phyloP scores from a whole-genome alignment of 2,113 vertebrate species.

The Gasterosteus aculeatus region DNA sequence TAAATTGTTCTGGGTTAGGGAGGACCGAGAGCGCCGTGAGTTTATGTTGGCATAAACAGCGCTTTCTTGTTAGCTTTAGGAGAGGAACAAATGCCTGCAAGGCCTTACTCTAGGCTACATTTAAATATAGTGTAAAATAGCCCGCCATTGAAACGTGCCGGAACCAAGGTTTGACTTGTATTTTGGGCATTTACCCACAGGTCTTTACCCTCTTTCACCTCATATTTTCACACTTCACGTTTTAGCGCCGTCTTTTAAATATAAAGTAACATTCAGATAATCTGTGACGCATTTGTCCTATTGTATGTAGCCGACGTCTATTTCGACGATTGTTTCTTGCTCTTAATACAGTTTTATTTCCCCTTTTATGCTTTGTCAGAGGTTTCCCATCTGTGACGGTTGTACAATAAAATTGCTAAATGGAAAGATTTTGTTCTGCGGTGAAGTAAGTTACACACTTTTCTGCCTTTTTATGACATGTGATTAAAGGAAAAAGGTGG shows the following conservation, averaged over 20 bases:
- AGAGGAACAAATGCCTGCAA: conserved; percentile 2
- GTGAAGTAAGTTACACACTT: not conserved
- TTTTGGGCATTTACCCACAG: not conserved
- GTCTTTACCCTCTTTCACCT: not conserved
- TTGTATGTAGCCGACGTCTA: not conserved
- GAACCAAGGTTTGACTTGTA: not conserved
- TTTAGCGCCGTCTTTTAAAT: not conserved
- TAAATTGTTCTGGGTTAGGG: rapidly evolving
- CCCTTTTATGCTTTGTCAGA: not conserved
- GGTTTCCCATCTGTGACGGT: not conserved
- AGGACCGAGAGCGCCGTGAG: rapidly evolving
- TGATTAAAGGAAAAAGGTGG: not conserved
- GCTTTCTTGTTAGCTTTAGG: not conserved
- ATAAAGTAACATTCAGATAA: not conserved
- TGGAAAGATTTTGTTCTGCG: not conserved
- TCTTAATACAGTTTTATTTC: not conserved
- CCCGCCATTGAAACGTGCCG: conserved; percentile 9
- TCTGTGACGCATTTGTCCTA: not conserved
- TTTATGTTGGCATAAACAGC: not conserved
- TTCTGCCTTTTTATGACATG: not conserved
- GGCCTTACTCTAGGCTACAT: rapidly evolving
- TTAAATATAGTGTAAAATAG: rapidly evolving
- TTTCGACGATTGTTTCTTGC: not conserved
- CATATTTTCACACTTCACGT: not conserved
- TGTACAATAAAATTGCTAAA: conserved; percentile 4